Evolutionary conservation across 2,113 vertebrate genomes (phyloP).

Genomic region (Peromyscus maniculatus): DNA sequence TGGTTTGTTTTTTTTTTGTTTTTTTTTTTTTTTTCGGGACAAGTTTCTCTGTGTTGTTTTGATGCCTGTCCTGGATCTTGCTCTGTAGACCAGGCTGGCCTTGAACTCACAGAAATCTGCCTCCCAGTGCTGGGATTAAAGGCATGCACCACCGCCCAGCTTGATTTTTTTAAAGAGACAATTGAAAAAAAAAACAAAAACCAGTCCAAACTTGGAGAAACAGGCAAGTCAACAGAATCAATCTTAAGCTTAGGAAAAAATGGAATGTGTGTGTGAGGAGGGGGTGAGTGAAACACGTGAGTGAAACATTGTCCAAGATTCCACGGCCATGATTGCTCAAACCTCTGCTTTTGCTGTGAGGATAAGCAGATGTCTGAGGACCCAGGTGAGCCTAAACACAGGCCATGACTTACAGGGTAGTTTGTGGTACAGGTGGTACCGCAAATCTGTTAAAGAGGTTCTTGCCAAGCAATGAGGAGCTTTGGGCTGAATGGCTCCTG

Average conservation of each 20-base stretch:
- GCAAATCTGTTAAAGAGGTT: neutral
- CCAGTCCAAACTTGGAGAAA: slow-evolving; percentile 30
- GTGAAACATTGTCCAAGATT: too few relatives aligned
- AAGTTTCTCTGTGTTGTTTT: too few relatives aligned
- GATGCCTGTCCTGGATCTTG: too few relatives aligned
- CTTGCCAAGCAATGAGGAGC: neutral
- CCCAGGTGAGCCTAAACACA: neutral
- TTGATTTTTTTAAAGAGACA: neutral
- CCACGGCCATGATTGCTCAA: neutral
- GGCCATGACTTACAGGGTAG: neutral
- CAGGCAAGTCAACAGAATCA: slow-evolving; percentile 27
- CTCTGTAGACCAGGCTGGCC: too few relatives aligned
- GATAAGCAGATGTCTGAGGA: neutral
- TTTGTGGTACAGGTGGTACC: neutral
- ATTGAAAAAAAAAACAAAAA: neutral
- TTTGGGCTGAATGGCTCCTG: neutral
- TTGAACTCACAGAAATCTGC: too few relatives aligned
- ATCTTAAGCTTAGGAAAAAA: neutral
- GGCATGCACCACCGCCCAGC: too few relatives aligned
- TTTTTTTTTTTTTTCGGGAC: neutral
- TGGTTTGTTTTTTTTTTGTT: neutral
- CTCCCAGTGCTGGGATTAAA: too few relatives aligned
- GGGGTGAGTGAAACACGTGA: too few relatives aligned
- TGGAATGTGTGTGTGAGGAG: neutral
- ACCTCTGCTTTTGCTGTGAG: neutral